These are phyloP conservation scores for Physocephala rufipes DNA, from an alignment of 2,888 invertebrate genomes.

Conservation along the genomic window DNA sequence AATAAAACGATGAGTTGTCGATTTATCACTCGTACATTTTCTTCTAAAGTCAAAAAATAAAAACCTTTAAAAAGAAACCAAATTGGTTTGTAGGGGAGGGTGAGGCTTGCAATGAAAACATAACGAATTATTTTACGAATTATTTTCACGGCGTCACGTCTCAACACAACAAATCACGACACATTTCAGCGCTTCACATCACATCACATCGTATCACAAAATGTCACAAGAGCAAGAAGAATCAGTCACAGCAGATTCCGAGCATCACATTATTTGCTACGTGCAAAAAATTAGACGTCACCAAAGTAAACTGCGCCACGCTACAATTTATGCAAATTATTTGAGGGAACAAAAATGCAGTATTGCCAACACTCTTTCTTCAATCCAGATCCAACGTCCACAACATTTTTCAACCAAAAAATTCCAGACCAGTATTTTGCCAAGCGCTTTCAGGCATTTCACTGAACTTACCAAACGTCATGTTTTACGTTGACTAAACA, in stretches of 20 bases:
- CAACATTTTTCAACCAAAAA: background rate
- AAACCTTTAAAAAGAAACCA: background rate
- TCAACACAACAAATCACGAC: conserved; percentile 13
- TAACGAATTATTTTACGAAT: conserved; percentile 14
- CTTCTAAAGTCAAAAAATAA: background rate
- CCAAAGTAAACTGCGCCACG: conserved; percentile 48
- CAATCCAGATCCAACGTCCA: background rate
- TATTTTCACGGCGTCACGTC: conserved; percentile 4
- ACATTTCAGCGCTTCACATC: conserved; percentile 47
- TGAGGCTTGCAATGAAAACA: too few relatives aligned
- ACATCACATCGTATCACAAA: conserved; percentile 56
- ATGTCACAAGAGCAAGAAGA: conserved; percentile 48
- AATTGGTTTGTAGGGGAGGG: too few relatives aligned
- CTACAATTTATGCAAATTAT: conserved; percentile 35
- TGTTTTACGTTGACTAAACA: background rate
- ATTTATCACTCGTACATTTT: background rate
- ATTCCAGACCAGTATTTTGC: background rate
- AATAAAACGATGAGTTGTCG: background rate
- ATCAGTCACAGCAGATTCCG: conserved; percentile 43
- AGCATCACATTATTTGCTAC: too few relatives aligned
- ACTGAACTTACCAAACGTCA: conserved; percentile 6
- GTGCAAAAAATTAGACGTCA: conserved; percentile 43
- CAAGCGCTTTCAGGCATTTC: background rate
- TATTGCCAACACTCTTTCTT: background rate
- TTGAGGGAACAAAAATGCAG: background rate